Evolutionary conservation across 2,888 invertebrate genomes (phyloP), one percentile per base, ranked within the genome.

Genomic region (Apodemia duryi): DNA sequence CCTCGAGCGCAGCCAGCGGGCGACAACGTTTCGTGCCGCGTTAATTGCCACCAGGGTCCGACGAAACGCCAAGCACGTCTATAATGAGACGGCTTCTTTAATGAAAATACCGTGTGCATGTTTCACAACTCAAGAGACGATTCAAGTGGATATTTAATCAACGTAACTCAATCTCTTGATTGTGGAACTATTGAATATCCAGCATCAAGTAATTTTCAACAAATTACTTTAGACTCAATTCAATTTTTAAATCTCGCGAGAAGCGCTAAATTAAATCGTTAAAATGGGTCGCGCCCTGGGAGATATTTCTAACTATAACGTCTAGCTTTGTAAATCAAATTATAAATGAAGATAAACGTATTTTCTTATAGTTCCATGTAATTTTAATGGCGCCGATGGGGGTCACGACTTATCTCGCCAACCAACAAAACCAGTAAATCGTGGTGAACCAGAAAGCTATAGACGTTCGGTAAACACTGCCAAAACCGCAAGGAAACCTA

Each of bases 31-130:
- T 82, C 83, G 82, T 79, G 79, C 79, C 75, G 82, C 79, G 83
- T 80, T 88, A 88, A 88, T 88, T 89, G 84, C 85, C 82, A 83
- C 77, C 81, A 79, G 80, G 78, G 77, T 70, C 67, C 73, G 77
- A 79, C 78, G 80, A 81, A 46, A 75, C 80, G 78, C 79, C 76
- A 75, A 82, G 83, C 82, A 82, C 82, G 84, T 83, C 85, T 84
- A 81, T 88, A 89, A 88, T 88, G 89, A 88, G 85, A 85, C 85
- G 84, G 85, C 84, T 85, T 83, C 87, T 88, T 85, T 88, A 90
- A 87, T 88, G 85, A 85, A 88, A 86, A 88, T 88, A 81, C 86
- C 83, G 77, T 79, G 79, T 72, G 80, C 81, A 80, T 78, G 74
- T 74, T 78, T 77, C 78, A 77, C 77, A 71, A 71, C 77, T 79